These are phyloP conservation scores for Hoplostethus mediterraneus DNA, from an alignment of 2,797 vertebrate species.

Conservation along the genomic window DNA sequence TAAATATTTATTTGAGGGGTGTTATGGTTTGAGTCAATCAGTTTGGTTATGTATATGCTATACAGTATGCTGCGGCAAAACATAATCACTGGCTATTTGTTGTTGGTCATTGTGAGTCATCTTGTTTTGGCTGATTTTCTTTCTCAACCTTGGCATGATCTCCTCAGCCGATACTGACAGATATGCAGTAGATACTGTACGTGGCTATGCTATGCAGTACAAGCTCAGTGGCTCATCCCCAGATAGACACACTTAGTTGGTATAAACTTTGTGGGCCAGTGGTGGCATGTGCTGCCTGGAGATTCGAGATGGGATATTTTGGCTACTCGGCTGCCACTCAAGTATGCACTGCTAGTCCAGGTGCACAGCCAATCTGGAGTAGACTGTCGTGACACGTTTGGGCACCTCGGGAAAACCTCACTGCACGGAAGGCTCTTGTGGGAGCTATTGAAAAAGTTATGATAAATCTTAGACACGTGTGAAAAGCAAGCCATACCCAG, in stretches of 20 bases:
- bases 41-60: neutral
- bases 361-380: slow-evolving; percentile 11
- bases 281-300: slow-evolving; percentile 42
- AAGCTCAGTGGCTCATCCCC: slow-evolving; percentile 2
- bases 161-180: slow-evolving; percentile 18
- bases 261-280: slow-evolving; percentile 24
- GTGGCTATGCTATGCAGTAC: neutral
- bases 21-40: slow-evolving; percentile 48
- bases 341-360: slow-evolving; percentile 1
- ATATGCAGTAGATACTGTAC: neutral
- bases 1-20: slow-evolving; percentile 62
- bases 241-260: neutral
- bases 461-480: slow-evolving; percentile 63
- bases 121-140: slow-evolving; percentile 6
- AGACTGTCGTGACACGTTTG: slow-evolving; percentile 56
- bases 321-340: slow-evolving; percentile 7
- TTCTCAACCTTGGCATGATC: neutral
- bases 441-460: slow-evolving; percentile 42
- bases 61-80: neutral
- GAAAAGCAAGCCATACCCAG: slow-evolving; percentile 40
- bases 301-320: slow-evolving; percentile 30
- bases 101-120: slow-evolving; percentile 29
- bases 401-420: slow-evolving; percentile 38
- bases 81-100: slow-evolving; percentile 1
- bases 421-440: slow-evolving; percentile 23